Base-by-base conservation (phyloP, 1,140 invertebrate genomes). In the Drosophila auraria region DNA sequence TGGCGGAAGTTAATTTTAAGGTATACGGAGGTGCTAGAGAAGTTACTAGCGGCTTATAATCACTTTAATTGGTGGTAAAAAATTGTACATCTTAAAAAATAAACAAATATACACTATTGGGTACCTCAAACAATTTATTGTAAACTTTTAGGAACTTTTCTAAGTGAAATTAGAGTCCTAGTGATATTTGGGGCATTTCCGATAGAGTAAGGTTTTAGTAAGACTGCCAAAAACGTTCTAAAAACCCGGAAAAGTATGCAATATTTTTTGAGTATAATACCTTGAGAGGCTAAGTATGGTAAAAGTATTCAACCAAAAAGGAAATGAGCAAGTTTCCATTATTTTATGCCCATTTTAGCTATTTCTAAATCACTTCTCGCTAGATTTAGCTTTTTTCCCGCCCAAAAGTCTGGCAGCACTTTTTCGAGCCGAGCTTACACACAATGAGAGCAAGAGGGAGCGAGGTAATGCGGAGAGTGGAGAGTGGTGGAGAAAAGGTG, bases 401-500 rank as follows among this genome's bases (percentile, higher is more conserved):
- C 14, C 27, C 2, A 51, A 15, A 12, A 27, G 45, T 6, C 36
- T 9, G 38, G 0, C 66, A 68, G 14, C 33, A 45, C 62, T 36
- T 30, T 14, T 12, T 23, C 1, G 47, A 27, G 15, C 17, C 25
- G 17, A 57, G 68, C 63, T 71, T 70, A 27, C 9, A 56, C n/a
- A 20, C 33, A 25, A 40, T 40, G 12, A 40, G n/a, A 54, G 49
- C 12, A 27, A 53, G 14, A 14, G 14, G 12, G 8, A 49, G 17
- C 14, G 17, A 15, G 42, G 53, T 12, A 8, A 20, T n/a, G 33
- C n/a, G 36, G 23, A 69, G 20, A 47, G 63, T 33, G 25, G 33
- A 27, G 27, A 30, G 27, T 30, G 27, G 6, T 30, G 27, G 27
- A 15, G 17, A 49, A 47, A 56, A 71, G 50, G 68, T 71, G 68